phyloP scores from a whole-genome alignment of 1,140 invertebrate species.

The Drosophila subobscura region DNA sequence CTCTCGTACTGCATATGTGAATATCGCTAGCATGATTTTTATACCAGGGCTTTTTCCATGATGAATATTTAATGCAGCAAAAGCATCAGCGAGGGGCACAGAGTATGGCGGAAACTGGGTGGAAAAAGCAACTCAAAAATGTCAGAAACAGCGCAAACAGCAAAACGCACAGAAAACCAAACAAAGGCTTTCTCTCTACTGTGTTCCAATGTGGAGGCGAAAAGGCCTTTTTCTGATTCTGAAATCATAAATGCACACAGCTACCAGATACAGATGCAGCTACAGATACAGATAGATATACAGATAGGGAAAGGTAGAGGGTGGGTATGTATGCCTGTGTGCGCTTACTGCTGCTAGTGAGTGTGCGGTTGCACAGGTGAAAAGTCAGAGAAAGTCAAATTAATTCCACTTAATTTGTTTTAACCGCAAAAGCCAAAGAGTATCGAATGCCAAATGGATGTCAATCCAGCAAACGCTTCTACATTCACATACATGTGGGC shows the following conservation, averaged over 20 bases:
- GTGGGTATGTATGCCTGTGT: background rate
- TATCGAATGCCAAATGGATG: conserved; percentile 43
- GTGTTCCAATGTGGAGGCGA: conserved; percentile 14
- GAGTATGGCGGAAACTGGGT: background rate
- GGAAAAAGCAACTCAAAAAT: conserved; percentile 46
- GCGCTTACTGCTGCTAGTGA: conserved; percentile 11
- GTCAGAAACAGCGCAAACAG: conserved; percentile 68
- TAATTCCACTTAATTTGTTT: conserved; percentile 80
- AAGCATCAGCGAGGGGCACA: background rate
- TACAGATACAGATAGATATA: background rate
- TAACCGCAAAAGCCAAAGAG: conserved; percentile 65
- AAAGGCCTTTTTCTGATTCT: conserved; percentile 53
- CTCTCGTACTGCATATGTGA: conserved; percentile 2
- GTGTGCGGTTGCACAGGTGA: conserved; percentile 68
- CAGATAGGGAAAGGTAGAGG: background rate
- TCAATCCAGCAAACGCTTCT: conserved; percentile 12
- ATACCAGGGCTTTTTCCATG: conserved; percentile 39
- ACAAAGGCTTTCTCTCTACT: conserved; percentile 58
- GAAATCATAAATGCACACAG: conserved; percentile 59
- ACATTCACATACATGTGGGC: background rate
- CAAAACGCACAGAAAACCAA: conserved; percentile 51
- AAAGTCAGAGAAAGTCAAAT: conserved; percentile 69
- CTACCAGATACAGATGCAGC: background rate
- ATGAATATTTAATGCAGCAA: conserved; percentile 66
- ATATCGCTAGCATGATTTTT: background rate